Conservation (phyloP, 2,113 vertebrate species). For the Sylvia atricapilla region DNA sequence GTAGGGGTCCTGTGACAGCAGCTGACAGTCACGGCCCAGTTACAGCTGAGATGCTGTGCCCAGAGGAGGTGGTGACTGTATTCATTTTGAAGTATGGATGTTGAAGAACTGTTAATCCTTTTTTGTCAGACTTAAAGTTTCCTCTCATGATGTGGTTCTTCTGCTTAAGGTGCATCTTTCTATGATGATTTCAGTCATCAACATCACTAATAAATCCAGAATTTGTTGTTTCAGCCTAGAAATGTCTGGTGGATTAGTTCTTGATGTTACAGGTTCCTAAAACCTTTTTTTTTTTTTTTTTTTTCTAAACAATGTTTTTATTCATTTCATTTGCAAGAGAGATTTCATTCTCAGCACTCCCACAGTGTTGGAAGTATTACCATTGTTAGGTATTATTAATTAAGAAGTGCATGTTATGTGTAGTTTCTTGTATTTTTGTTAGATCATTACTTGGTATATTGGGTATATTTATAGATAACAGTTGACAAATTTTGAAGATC, state of each 20-base stretch:
- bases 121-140: not conserved
- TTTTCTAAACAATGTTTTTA: not conserved
- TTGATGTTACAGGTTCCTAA: not conserved
- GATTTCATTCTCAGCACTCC: not conserved
- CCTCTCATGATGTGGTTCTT: not conserved
- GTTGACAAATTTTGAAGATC: not conserved
- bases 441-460: not conserved
- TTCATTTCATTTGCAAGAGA: not conserved
- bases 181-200: not conserved
- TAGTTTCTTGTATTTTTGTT: not conserved
- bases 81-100: not conserved
- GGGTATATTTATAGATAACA: not conserved
- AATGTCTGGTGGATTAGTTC: not conserved
- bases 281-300: not conserved
- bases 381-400: not conserved
- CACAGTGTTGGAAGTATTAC: not conserved
- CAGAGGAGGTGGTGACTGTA: rapidly evolving
- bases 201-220: not conserved
- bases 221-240: not conserved
- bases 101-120: not conserved
- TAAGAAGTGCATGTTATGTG: not conserved
- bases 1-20: not conserved
- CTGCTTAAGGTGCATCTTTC: not conserved
- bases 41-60: not conserved
- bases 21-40: not conserved